Conservation (phyloP, 1,140 invertebrate genomes). For the Harpegnathos saltator region DNA sequence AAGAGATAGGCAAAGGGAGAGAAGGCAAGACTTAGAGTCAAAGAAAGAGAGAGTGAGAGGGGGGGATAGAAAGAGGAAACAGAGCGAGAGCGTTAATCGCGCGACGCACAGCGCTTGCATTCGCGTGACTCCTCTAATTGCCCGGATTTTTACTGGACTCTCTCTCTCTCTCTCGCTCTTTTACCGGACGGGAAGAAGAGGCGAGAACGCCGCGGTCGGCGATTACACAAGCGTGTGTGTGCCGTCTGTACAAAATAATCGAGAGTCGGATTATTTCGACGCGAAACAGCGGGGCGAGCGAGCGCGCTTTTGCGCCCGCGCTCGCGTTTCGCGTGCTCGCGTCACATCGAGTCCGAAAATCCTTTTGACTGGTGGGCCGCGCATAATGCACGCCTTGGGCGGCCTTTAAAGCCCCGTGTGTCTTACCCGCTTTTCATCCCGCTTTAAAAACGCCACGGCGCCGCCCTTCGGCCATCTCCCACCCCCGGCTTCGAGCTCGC, state of each 20-base stretch:
- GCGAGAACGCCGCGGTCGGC: not conserved
- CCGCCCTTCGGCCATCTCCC: not conserved
- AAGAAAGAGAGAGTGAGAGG: not conserved
- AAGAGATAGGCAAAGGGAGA: no score
- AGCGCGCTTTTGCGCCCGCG: no score
- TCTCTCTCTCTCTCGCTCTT: no score
- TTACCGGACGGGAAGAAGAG: not conserved
- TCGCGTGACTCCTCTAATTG: constrained; percentile 53
- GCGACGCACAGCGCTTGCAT: not conserved
- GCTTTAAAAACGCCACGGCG: constrained; percentile 1
- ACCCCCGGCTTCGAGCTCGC: not conserved
- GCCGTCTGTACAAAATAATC: constrained; percentile 35
- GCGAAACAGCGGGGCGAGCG: not conserved
- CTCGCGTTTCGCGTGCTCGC: constrained; percentile 33
- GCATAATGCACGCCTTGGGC: not conserved
- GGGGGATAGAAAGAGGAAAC: not conserved
- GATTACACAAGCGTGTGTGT: constrained; percentile 15
- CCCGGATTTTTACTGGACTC: not conserved
- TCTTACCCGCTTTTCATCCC: constrained; percentile 45
- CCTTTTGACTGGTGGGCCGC: constrained; percentile 12
- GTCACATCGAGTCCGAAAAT: constrained; percentile 14
- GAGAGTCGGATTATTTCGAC: not conserved
- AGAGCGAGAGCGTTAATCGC: no score
- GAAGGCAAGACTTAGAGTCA: no score
- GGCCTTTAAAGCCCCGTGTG: not conserved